phyloP scores from a whole-genome alignment of 2,797 vertebrate species.

The Ispidina lecontei region DNA sequence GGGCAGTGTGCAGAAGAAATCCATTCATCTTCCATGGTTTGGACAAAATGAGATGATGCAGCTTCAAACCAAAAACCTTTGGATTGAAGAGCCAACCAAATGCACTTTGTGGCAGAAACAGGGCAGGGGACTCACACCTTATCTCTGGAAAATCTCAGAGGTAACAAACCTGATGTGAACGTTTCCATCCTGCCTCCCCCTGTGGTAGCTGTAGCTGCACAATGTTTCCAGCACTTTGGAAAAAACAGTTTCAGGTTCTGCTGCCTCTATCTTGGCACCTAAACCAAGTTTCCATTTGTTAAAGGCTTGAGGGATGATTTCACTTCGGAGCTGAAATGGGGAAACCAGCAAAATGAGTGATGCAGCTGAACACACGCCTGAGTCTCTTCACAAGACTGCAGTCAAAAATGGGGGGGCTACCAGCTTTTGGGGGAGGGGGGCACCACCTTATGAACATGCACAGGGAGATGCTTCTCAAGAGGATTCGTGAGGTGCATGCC shows the following conservation, averaged over 20 bases:
- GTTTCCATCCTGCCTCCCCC: constrained; percentile 68
- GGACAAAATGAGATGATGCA: background rate
- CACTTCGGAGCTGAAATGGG: constrained; percentile 69
- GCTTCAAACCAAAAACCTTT: background rate
- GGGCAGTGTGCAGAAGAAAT: background rate
- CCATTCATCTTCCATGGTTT: background rate
- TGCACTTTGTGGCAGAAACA: background rate
- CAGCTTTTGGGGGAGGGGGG: accelerated
- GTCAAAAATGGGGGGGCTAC: background rate
- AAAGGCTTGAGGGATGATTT: constrained; percentile 72
- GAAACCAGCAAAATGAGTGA: constrained; percentile 62
- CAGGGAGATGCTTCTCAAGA: background rate
- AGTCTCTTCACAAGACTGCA: background rate
- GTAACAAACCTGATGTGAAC: constrained; percentile 30
- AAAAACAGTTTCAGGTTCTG: constrained; percentile 70
- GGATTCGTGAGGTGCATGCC: background rate
- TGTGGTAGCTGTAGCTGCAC: constrained; percentile 25
- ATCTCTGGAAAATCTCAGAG: constrained; percentile 62
- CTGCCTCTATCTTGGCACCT: constrained; percentile 73
- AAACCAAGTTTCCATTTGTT: constrained; percentile 76
- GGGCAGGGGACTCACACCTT: background rate
- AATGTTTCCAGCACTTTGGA: constrained; percentile 71
- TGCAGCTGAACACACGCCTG: background rate
- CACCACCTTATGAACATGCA: accelerated
- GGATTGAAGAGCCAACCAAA: background rate